Conservation (phyloP, 2,888 invertebrate species). For the Drosophila helvetica region DNA sequence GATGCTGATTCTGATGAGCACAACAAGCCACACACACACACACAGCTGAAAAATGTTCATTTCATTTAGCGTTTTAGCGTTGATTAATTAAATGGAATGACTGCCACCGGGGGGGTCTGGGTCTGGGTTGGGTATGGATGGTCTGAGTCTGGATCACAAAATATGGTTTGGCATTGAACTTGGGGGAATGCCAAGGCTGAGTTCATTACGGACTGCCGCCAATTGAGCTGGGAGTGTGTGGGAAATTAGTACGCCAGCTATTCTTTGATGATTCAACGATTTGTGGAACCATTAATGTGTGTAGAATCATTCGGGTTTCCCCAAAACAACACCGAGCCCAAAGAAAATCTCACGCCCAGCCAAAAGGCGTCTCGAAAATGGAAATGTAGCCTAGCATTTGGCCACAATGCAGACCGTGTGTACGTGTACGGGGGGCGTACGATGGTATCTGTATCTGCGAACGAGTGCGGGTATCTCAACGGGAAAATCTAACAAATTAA, state of each 20-base stretch:
- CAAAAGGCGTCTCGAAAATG: background rate
- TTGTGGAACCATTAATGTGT: background rate
- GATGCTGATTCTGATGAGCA: constrained; percentile 35
- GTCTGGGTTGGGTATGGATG: constrained; percentile 8
- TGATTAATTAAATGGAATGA: constrained; percentile 51
- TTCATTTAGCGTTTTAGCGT: constrained; percentile 22
- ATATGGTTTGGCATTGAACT: constrained; percentile 38
- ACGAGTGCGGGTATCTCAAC: constrained; percentile 41
- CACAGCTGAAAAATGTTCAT: constrained; percentile 32
- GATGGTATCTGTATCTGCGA: background rate
- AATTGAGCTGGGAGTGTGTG: constrained; percentile 17
- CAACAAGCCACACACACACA: constrained; percentile 11
- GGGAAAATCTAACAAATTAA: constrained; percentile 77
- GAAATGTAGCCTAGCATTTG: constrained; percentile 39
- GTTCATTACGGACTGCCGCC: constrained; percentile 38
- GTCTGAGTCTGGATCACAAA: constrained; percentile 5
- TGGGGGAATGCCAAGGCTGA: constrained; percentile 63
- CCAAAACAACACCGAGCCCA: background rate
- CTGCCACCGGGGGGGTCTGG: constrained; percentile 23
- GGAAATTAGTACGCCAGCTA: constrained; percentile 13
- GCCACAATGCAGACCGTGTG: background rate
- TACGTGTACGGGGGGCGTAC: background rate
- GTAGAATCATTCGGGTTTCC: constrained; percentile 5
- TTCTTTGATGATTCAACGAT: constrained; percentile 16
- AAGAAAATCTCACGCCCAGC: constrained; percentile 2